Conservation (phyloP, 2,113 vertebrate species). For the Bettongia penicillata region DNA sequence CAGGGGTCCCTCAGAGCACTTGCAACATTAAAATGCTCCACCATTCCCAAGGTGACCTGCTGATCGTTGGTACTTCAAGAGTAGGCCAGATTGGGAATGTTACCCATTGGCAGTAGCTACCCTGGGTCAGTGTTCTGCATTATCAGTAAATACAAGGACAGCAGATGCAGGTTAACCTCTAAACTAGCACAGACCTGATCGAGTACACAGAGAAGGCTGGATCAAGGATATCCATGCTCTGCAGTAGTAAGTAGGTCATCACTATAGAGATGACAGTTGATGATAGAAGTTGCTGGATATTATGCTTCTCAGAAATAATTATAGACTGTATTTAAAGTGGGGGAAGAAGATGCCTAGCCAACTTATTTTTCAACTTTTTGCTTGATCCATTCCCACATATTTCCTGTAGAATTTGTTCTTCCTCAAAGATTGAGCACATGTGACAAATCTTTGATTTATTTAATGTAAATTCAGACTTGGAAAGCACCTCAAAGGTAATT, state of each 20-base stretch:
- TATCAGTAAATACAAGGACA: background rate
- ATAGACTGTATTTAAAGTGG: background rate
- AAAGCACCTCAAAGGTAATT: background rate
- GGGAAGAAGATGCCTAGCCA: background rate
- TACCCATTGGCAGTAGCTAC: background rate
- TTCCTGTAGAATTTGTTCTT: background rate
- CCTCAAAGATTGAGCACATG: background rate
- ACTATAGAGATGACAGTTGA: background rate
- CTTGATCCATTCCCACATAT: background rate
- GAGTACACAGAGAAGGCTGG: background rate
- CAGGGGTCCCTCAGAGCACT: background rate
- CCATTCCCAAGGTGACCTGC: background rate
- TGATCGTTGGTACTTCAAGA: background rate
- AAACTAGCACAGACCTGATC: background rate
- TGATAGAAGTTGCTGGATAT: background rate
- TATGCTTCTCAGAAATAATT: background rate
- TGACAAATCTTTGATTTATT: background rate
- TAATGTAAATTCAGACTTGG: background rate
- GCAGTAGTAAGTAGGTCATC: background rate
- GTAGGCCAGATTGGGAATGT: background rate
- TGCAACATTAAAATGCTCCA: background rate
- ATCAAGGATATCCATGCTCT: background rate
- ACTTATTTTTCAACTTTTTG: background rate
- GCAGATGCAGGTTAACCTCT: background rate
- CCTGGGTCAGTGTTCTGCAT: background rate